Conservation (phyloP, 2,113 vertebrate species). For the Cichladusa arquata region DNA sequence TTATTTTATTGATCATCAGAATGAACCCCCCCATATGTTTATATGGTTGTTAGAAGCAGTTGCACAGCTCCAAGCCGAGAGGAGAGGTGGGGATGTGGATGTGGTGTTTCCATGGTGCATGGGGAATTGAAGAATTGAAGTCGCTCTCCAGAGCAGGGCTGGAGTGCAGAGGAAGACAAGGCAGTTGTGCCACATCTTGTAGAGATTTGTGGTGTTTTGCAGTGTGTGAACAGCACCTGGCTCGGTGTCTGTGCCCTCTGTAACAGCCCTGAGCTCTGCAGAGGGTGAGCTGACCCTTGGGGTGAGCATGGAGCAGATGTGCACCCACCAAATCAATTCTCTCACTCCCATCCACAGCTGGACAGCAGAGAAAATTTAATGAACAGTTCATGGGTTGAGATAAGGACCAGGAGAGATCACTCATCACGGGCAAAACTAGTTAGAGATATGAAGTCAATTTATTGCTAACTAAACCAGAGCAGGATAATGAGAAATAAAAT, state of each 20-base stretch:
- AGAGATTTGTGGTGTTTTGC: not conserved
- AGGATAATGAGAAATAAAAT: not conserved
- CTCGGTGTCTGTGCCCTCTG: not conserved
- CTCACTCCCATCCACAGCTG: not conserved
- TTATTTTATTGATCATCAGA: not conserved
- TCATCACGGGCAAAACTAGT: not conserved
- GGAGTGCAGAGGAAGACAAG: not conserved
- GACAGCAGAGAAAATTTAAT: not conserved
- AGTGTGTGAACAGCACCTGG: not conserved
- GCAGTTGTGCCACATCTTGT: rapidly evolving
- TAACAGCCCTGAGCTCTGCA: not conserved
- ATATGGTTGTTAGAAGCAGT: not conserved
- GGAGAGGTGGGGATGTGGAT: not conserved
- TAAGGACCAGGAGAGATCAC: not conserved
- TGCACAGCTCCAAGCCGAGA: not conserved
- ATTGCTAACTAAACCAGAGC: not conserved
- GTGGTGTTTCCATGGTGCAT: not conserved
- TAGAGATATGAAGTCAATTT: not conserved
- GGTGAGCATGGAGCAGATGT: not conserved
- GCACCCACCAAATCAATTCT: not conserved
- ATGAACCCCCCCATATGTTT: not conserved
- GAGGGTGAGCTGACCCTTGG: not conserved
- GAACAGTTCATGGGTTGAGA: not conserved
- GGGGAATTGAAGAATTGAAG: not conserved
- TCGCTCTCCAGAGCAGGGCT: not conserved